Evolutionary conservation across 2,888 invertebrate genomes (phyloP).

Genomic region (Leucania comma): DNA sequence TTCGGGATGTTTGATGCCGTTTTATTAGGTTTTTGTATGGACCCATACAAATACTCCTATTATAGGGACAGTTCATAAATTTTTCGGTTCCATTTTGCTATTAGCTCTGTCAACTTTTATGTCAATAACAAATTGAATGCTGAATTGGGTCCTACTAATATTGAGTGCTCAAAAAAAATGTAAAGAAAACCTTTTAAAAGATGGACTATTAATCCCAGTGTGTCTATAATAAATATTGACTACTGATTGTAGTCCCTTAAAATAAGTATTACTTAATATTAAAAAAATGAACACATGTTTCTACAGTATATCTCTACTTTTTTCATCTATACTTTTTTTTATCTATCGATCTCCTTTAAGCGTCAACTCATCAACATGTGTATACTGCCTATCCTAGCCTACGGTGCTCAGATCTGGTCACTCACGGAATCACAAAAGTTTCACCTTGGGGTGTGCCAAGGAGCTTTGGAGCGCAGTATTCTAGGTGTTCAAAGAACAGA

Average conservation of each 20-base stretch:
- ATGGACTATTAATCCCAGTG: constrained; percentile 36
- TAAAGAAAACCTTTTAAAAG: constrained; percentile 30
- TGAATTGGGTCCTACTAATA: constrained; percentile 56
- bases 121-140: constrained; percentile 66
- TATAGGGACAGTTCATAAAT: constrained; percentile 72
- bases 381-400: no score
- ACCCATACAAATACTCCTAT: constrained; percentile 70
- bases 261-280: background rate
- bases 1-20: constrained; percentile 75
- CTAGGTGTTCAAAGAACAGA: no score
- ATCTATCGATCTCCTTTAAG: no score
- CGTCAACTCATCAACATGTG: no score
- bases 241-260: background rate
- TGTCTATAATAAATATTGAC: constrained; percentile 11
- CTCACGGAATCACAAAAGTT: no score
- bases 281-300: background rate
- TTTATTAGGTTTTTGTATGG: constrained; percentile 80
- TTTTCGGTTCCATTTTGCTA: constrained; percentile 57
- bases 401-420: no score
- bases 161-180: constrained; percentile 56
- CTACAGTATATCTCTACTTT: no score
- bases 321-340: no score
- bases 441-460: no score
- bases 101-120: constrained; percentile 64
- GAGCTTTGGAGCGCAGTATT: no score